A percentile compares a stretch with the other conserved stretches of the same genome.
Evolutionary conservation across 2,797 vertebrate genomes (phyloP).

Genomic region (Argya squamiceps): DNA sequence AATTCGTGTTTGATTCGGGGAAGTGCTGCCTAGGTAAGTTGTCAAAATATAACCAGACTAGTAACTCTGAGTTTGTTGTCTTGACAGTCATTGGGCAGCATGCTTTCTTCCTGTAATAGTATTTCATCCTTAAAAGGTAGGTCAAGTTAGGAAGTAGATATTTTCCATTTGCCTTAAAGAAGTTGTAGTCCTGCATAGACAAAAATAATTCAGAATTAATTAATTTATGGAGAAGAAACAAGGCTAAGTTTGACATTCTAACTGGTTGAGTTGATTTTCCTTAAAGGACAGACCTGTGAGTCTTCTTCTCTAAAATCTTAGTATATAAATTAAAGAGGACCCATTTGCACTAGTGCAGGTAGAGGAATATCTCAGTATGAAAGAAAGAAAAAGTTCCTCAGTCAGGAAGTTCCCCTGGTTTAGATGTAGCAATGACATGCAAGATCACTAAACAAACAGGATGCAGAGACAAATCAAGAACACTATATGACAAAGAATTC

Average conservation of each 20-base stretch:
- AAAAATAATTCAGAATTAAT: background rate
- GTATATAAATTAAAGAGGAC: background rate
- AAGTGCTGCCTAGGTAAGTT: background rate
- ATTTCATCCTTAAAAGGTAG: background rate
- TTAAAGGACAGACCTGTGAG: fast-evolving
- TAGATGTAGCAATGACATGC: background rate
- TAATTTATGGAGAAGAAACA: background rate
- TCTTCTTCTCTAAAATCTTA: background rate
- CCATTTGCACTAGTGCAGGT: background rate
- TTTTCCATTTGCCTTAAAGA: background rate
- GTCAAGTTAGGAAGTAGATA: background rate
- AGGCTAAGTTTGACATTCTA: background rate
- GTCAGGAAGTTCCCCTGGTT: background rate
- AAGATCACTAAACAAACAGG: background rate
- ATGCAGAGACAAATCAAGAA: background rate
- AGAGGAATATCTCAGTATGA: background rate
- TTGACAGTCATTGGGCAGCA: background rate
- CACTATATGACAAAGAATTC: background rate
- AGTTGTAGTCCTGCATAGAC: background rate
- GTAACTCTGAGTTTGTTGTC: background rate
- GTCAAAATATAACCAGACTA: background rate
- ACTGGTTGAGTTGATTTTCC: background rate
- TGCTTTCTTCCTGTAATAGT: background rate
- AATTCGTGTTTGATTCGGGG: background rate
- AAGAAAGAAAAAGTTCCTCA: background rate